phyloP scores from a whole-genome alignment of 2,797 vertebrate species.

The Centroberyx gerrardi region DNA sequence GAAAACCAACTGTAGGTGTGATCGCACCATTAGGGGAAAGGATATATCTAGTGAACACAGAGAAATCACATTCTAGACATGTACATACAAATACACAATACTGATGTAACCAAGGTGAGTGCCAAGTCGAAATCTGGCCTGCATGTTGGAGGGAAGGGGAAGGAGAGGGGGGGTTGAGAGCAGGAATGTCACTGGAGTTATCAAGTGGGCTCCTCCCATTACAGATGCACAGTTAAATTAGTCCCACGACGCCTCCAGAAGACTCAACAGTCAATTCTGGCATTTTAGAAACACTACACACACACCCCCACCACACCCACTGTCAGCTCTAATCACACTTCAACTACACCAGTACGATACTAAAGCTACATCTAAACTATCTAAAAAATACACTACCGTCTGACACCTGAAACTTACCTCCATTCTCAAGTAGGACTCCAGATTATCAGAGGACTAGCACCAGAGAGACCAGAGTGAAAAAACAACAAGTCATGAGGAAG shows the following conservation, averaged over 20 bases:
- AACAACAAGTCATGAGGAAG: conserved; percentile 55
- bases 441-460: conserved; percentile 79
- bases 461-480: conserved; percentile 64
- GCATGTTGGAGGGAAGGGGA: neutral
- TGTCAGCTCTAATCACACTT: conserved; percentile 19
- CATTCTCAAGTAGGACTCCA: conserved; percentile 74
- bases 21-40: neutral
- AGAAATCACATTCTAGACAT: too few relatives aligned
- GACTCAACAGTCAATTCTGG: too few relatives aligned
- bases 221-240: neutral
- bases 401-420: conserved; percentile 80
- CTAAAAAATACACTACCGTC: conserved; percentile 27
- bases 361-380: conserved; percentile 5
- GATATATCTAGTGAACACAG: neutral
- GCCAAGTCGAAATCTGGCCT: neutral
- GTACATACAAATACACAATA: neutral
- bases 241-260: neutral
- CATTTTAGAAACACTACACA: neutral
- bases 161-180: too few relatives aligned
- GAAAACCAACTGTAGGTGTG: too few relatives aligned
- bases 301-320: neutral
- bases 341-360: conserved; percentile 20
- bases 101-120: neutral
- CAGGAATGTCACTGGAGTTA: neutral
- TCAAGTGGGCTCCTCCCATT: neutral